phyloP scores from a whole-genome alignment of 2,888 invertebrate genomes.

The Hyles lineata region DNA sequence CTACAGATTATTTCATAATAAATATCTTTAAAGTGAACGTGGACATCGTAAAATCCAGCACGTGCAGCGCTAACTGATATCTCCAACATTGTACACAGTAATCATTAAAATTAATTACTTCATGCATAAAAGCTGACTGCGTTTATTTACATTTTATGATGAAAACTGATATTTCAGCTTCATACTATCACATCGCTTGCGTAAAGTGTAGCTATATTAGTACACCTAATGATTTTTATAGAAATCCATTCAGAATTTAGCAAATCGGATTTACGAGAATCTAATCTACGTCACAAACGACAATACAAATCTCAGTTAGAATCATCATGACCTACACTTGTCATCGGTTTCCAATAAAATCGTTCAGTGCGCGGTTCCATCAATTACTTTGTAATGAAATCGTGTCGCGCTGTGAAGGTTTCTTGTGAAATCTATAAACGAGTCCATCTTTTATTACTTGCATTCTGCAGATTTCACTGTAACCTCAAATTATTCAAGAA shows the following conservation, averaged over 20 bases:
- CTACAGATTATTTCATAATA: background rate
- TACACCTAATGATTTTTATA: too few species aligned
- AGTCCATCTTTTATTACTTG: background rate
- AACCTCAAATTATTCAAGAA: too few species aligned
- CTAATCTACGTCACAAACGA: background rate
- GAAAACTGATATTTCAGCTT: background rate
- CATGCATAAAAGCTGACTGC: background rate
- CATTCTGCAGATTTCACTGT: background rate
- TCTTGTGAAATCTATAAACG: background rate
- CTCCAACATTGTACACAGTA: conserved; percentile 6
- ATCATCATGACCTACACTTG: conserved; percentile 1
- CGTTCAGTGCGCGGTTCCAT: background rate
- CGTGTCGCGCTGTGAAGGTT: background rate
- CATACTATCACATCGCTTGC: background rate
- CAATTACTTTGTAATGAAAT: conserved; percentile 3
- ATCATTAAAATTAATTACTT: conserved; percentile 22
- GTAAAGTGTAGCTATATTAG: background rate
- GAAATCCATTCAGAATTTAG: too few species aligned
- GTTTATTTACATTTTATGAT: background rate
- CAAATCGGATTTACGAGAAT: background rate
- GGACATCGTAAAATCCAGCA: conserved; percentile 8
- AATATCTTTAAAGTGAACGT: background rate
- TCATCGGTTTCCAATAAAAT: background rate
- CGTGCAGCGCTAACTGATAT: conserved; percentile 10
- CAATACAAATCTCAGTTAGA: background rate